Evolutionary conservation across 2,888 invertebrate genomes (phyloP).

Genomic region (Liodrosophila aerea): DNA sequence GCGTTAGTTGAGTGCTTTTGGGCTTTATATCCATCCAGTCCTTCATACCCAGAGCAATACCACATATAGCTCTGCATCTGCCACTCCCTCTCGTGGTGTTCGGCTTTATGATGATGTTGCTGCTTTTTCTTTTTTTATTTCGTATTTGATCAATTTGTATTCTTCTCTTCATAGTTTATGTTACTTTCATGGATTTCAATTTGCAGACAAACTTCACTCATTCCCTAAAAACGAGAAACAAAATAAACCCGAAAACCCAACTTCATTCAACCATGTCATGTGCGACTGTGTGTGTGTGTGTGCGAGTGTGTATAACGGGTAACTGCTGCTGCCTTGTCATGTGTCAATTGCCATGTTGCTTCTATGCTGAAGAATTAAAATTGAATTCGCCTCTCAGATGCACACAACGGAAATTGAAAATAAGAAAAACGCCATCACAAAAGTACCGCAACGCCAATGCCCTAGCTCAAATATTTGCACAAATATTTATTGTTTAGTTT

Average conservation of each 20-base stretch:
- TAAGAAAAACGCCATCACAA: constrained; percentile 22
- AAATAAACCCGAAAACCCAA: background rate
- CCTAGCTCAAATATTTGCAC: background rate
- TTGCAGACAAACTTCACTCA: constrained; percentile 29
- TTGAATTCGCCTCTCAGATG: constrained; percentile 63
- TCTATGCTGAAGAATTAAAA: constrained; percentile 57
- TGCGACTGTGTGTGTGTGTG: constrained; percentile 2
- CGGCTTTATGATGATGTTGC: constrained; percentile 63
- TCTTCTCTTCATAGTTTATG: constrained; percentile 65
- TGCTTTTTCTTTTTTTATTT: constrained; percentile 50
- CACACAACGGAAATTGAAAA: constrained; percentile 68
- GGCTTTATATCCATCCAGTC: constrained; percentile 28
- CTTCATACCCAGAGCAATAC: background rate
- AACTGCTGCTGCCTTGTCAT: constrained; percentile 50
- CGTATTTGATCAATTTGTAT: constrained; percentile 70
- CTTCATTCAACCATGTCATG: constrained; percentile 3
- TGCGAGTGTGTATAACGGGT: constrained; percentile 1
- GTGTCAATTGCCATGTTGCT: constrained; percentile 68
- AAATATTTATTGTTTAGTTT: no score
- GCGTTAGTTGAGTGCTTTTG: constrained; percentile 64
- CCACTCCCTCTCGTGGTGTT: background rate
- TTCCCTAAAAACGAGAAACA: no score
- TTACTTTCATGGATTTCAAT: constrained; percentile 68
- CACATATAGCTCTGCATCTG: background rate
- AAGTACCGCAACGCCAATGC: background rate